Evolutionary conservation across 23 tunicate species (phyloP).

Genomic region (Phallusia fumigata): DNA sequence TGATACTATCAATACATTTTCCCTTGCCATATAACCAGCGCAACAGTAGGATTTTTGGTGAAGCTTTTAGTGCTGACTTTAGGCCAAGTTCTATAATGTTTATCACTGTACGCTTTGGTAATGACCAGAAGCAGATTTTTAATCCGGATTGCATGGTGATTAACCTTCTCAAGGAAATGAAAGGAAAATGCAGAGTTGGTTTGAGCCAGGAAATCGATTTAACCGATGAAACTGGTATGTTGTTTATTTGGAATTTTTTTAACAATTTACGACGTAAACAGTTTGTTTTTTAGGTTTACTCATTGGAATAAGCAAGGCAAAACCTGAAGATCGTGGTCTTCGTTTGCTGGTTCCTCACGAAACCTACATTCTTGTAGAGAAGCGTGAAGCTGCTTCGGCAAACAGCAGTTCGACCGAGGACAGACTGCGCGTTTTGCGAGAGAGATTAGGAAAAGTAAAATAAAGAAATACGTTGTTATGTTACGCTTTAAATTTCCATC

Average conservation of each 20-base stretch:
- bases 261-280: neutral
- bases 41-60: neutral
- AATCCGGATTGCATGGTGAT: slow-evolving; percentile 71
- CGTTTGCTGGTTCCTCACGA: slow-evolving; percentile 21
- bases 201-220: slow-evolving; percentile 39
- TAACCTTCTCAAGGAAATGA: slow-evolving; percentile 46
- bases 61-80: neutral
- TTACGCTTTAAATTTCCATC: too few relatives aligned
- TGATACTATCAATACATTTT: neutral
- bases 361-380: slow-evolving; percentile 59
- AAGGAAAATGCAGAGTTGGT: slow-evolving; percentile 39
- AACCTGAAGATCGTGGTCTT: slow-evolving; percentile 27
- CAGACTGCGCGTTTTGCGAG: neutral
- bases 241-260: neutral
- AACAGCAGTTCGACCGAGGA: neutral
- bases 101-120: slow-evolving; percentile 56
- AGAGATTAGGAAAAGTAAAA: neutral
- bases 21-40: neutral
- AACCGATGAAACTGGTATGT: slow-evolving; percentile 76
- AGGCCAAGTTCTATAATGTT: slow-evolving; percentile 26
- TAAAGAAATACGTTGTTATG: too few relatives aligned
- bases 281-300: slow-evolving; percentile 12
- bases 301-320: slow-evolving; percentile 24
- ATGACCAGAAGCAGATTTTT: slow-evolving; percentile 41
- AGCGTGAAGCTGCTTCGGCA: neutral